A percentile compares a stretch with the other conserved stretches of the same genome.
phyloP scores from a whole-genome alignment of 2,113 vertebrate species.

The Oplegnathus fasciatus region DNA sequence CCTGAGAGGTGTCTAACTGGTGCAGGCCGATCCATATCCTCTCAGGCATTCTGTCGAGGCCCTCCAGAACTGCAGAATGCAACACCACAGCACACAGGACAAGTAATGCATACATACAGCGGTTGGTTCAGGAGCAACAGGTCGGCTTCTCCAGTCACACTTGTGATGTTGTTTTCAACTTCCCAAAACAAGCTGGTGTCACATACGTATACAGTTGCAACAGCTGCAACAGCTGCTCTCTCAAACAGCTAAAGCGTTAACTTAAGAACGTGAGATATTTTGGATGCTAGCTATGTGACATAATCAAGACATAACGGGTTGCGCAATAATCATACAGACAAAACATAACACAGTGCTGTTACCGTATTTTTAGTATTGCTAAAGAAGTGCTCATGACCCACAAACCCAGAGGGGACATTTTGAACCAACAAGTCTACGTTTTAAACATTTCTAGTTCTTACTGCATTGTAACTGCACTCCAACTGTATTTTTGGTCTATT shows the following conservation, averaged over 20 bases:
- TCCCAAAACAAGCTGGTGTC: background rate
- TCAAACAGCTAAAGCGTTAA: too few relatives aligned
- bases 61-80: constrained; percentile 61
- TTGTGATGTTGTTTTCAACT: background rate
- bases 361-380: background rate
- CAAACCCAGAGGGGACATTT: background rate
- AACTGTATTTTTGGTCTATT: background rate
- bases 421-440: background rate
- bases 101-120: background rate
- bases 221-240: background rate
- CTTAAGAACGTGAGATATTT: background rate
- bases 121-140: background rate
- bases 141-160: background rate
- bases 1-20: constrained; percentile 89
- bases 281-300: background rate
- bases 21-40: constrained; percentile 96
- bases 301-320: background rate
- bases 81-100: constrained; percentile 1
- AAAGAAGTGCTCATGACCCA: background rate
- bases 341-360: background rate
- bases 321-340: background rate
- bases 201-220: background rate
- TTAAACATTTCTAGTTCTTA: background rate
- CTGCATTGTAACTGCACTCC: background rate
- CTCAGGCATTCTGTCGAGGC: constrained; percentile 77